Percentiles rank a stretch among this genome's conserved stretches.
These are phyloP conservation scores for Aphelenchoides besseyi DNA, from an alignment of 1,140 invertebrate genomes.

Conservation along the genomic window DNA sequence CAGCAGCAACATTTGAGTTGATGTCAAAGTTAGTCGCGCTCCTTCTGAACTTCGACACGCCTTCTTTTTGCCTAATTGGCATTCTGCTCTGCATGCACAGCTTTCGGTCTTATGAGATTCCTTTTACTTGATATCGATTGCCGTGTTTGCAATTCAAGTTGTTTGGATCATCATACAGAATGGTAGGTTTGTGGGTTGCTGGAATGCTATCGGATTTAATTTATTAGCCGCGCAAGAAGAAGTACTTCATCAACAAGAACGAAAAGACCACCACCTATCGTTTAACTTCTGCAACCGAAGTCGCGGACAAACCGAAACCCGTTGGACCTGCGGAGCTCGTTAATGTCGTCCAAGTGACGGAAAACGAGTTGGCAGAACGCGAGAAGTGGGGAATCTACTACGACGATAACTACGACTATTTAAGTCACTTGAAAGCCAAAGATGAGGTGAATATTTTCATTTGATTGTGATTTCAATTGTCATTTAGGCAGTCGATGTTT, in stretches of 20 bases:
- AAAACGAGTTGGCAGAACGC: constrained; percentile 70
- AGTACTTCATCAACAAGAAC: constrained; percentile 81
- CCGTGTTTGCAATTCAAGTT: not conserved
- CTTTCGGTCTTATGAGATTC: too few relatives aligned
- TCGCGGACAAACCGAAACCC: constrained; percentile 80
- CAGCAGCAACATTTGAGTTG: too few relatives aligned
- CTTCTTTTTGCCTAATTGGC: not conserved
- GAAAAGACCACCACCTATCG: constrained; percentile 85
- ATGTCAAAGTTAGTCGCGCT: too few relatives aligned
- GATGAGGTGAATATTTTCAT: constrained; percentile 53
- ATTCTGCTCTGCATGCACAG: too few relatives aligned
- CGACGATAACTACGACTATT: constrained; percentile 91
- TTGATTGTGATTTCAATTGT: constrained; percentile 17
- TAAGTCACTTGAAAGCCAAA: constrained; percentile 77
- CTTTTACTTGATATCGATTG: not conserved
- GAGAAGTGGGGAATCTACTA: constrained; percentile 87
- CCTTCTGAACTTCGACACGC: too few relatives aligned
- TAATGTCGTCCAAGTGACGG: constrained; percentile 24
- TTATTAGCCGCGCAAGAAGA: constrained; percentile 65
- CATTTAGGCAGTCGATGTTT: not conserved
- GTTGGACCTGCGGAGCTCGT: constrained; percentile 3
- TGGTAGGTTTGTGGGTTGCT: too few relatives aligned
- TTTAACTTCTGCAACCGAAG: constrained; percentile 82
- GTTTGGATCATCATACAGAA: too few relatives aligned
- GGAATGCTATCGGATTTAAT: not conserved